Evolutionary conservation across 2,113 vertebrate species (phyloP), one percentile per base, ranked within the genome.

Genomic region (Silurus meridionalis): DNA sequence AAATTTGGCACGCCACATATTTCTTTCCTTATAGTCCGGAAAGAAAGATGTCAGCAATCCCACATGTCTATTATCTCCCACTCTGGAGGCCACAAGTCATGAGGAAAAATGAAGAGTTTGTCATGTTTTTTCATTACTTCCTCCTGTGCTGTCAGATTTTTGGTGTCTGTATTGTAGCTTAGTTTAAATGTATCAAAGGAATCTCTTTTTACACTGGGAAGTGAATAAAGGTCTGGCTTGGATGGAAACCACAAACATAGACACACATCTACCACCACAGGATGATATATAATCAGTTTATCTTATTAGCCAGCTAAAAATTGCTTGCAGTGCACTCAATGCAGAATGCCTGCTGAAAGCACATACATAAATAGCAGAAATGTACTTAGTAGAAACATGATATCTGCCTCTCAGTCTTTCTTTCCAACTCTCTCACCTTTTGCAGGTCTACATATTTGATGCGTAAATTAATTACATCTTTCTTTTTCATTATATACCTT

Each of bases 41-140:
- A 72, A 79, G 75, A 91, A 82, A 80, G 72, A 89, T 87, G 75
- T 78, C 80, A 86, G 82, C 78, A 67, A 80, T 85, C 74, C 60
- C 64, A 80, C 79, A 82, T 60, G 57, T 74, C 86, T 74, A 71
- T 63, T 86, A 86, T 77, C 80, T 82, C 21, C 74, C 21, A 72
- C 80, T 72, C 79, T 87, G 63, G 21, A 85, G 87, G 82, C 82
- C 53, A 86, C 79, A 78, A 77, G 74, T 79, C 25, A 71, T 61
- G 25, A 61, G 87, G 82, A 81, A 74, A 87, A 89, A 71, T 78
- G 80, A 86, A 67, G 52, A 86, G 83, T 82, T 58, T 81, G 64
- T 80, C 81, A 77, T 83, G 72, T 52, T 84, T 85, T 83, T 87
- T 85, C 69, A 48, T 78, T 50, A 58, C 72, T 83, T 82, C 57